Evolutionary conservation across 2,888 invertebrate genomes (phyloP), one percentile per base, ranked within the genome.

Genomic region (Drosophila monieri): DNA sequence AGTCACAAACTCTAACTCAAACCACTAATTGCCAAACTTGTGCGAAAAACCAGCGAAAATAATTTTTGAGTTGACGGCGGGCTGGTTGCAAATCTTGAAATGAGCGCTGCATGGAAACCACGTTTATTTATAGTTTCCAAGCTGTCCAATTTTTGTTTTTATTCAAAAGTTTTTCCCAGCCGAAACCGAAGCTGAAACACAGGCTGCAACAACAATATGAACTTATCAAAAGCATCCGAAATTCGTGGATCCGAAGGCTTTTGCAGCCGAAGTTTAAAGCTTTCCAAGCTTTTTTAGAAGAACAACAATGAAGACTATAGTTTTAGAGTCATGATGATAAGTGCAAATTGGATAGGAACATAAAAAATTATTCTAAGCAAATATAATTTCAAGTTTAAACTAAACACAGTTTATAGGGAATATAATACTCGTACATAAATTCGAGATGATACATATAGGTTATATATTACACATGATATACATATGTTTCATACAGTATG

Each of bases 61-160:
- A 62, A 48, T 48, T 23, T 47, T 66, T 54, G 25, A 65, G 76
- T 78, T 76, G 80, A 53, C 75, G 69, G 71, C 80, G 80, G 78
- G 78, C 77, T 83, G 83, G 86, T 89, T 84, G 87, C 86, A 89
- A 90, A 90, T 90, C 89, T 90, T 85, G 78, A 80, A 90, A 89
- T 90, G 89, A 88, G 84, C 85, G 79, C 86, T 86, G 78, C 88
- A 80, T 71, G 74, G 80, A 83, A 83, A 44, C 58, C 68, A 88
- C 88, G 84, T 89, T 90, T 90, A 90, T 89, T 90, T 91, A 90
- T 90, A 90, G 88, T 87, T 90, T 91, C 87, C 73, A 43, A 66
- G 59, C 66, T 53, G 61, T 18, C 53, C 46, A 30, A 62, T 62
- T 74, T 64, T 69, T 66, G 48, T 18, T 60, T 60, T 70, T 49